Percentiles rank a stretch among this genome's conserved stretches.
Evolutionary conservation across 2,888 invertebrate genomes (phyloP).

Genomic region (Margaritifera margaritifera): DNA sequence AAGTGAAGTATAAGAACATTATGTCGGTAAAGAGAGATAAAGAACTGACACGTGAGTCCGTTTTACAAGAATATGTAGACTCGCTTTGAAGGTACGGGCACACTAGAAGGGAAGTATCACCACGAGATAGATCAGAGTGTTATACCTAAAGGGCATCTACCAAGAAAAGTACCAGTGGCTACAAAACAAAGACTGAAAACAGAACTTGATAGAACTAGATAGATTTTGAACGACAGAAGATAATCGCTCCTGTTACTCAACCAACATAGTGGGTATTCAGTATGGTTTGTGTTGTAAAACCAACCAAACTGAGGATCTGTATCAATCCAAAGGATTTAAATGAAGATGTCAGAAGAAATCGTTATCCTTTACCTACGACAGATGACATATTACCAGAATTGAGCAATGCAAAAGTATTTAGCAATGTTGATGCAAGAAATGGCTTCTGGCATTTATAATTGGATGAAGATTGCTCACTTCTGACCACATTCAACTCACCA

Average conservation of each 20-base stretch:
- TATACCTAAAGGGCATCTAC: slow-evolving; percentile 16
- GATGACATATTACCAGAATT: slow-evolving; percentile 42
- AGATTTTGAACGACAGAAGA: slow-evolving; percentile 15
- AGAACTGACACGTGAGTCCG: too few relatives aligned
- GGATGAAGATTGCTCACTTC: too few relatives aligned
- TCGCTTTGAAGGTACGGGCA: slow-evolving; percentile 17
- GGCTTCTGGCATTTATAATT: too few relatives aligned
- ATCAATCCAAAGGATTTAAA: slow-evolving; percentile 36
- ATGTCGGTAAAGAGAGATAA: neutral
- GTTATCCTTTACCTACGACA: slow-evolving; percentile 34
- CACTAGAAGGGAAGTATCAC: slow-evolving; percentile 16
- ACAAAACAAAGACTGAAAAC: slow-evolving; percentile 19
- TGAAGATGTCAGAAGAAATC: slow-evolving; percentile 25
- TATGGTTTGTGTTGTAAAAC: slow-evolving; percentile 30
- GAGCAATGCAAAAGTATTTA: slow-evolving; percentile 35
- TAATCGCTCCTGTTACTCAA: slow-evolving; percentile 27
- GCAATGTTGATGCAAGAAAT: too few relatives aligned
- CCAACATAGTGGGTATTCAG: slow-evolving; percentile 42
- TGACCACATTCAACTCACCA: slow-evolving; percentile 37
- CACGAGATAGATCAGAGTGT: slow-evolving; percentile 14
- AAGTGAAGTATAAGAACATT: slow-evolving; percentile 8
- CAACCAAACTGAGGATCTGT: slow-evolving; percentile 27
- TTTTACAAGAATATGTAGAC: neutral
- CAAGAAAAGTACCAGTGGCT: slow-evolving; percentile 22
- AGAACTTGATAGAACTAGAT: slow-evolving; percentile 28